phyloP scores from a whole-genome alignment of 1,140 invertebrate genomes.

The Archegozetes longisetosus region DNA sequence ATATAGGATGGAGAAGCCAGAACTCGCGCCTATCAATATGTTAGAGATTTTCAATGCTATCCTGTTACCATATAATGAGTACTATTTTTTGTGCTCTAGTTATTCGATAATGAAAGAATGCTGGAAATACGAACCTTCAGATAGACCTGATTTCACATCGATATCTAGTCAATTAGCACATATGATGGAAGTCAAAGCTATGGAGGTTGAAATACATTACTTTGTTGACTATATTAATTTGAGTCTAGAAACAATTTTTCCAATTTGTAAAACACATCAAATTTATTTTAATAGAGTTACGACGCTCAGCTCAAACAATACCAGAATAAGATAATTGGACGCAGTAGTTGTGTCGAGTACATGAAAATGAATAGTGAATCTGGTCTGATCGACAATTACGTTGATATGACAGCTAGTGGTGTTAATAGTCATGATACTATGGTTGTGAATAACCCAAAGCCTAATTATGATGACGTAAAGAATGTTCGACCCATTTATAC shows the following conservation, averaged over 20 bases:
- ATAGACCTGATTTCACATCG: constrained; percentile 50
- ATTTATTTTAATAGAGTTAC: background rate
- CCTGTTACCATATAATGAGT: background rate
- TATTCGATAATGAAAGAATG: constrained; percentile 56
- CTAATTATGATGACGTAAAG: too few relatives aligned
- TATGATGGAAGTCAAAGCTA: too few relatives aligned
- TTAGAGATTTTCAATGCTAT: constrained; percentile 28
- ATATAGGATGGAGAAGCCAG: constrained; percentile 50
- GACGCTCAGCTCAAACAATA: background rate
- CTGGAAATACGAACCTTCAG: constrained; percentile 54
- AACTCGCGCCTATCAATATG: constrained; percentile 41
- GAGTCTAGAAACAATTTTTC: background rate
- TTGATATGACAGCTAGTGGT: too few relatives aligned
- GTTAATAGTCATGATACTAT: too few relatives aligned
- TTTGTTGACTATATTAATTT: too few relatives aligned
- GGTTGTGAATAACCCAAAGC: too few relatives aligned
- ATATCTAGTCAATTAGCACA: too few relatives aligned
- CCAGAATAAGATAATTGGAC: too few relatives aligned
- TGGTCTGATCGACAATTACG: too few relatives aligned
- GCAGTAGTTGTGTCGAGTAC: background rate
- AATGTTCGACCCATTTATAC: too few relatives aligned
- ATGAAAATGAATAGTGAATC: too few relatives aligned
- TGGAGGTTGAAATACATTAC: too few relatives aligned
- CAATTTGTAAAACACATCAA: background rate
- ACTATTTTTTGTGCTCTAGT: constrained; percentile 52